These are phyloP conservation scores for Neosilurus hyrtlii DNA, from an alignment of 2,797 vertebrate species.

Conservation along the genomic window DNA sequence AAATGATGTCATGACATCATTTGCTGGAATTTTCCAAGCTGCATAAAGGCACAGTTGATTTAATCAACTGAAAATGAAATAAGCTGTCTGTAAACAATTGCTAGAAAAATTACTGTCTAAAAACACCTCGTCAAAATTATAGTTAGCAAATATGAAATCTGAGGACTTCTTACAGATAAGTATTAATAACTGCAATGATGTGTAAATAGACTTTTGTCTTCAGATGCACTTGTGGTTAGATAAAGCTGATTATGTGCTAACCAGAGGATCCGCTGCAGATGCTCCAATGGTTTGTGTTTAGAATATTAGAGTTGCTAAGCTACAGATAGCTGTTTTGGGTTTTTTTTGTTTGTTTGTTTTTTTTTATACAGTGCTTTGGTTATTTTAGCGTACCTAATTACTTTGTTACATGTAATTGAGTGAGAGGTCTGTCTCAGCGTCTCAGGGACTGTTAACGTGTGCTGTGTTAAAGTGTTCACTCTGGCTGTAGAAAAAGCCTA, in stretches of 20 bases:
- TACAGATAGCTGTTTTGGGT: neutral
- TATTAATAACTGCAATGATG: too few relatives aligned
- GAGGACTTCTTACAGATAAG: too few relatives aligned
- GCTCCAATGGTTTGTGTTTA: neutral
- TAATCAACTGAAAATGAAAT: too few relatives aligned
- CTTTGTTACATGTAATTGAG: neutral
- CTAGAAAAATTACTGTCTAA: too few relatives aligned
- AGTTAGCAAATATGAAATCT: too few relatives aligned
- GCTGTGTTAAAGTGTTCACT: neutral
- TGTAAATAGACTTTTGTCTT: neutral
- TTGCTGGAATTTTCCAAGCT: too few relatives aligned
- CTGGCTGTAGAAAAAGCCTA: neutral
- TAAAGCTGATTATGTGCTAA: neutral
- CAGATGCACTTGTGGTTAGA: neutral
- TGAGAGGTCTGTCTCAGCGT: neutral
- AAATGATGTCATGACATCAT: too few relatives aligned
- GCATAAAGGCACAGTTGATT: too few relatives aligned
- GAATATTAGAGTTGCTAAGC: neutral
- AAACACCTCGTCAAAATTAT: too few relatives aligned
- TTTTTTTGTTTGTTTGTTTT: neutral
- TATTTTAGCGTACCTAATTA: neutral
- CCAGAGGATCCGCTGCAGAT: neutral
- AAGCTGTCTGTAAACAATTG: too few relatives aligned
- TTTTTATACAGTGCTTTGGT: neutral
- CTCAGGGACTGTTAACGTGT: neutral